Evolutionary conservation across 2,888 invertebrate species (phyloP).

Genomic region (Criorhina ranunculi): DNA sequence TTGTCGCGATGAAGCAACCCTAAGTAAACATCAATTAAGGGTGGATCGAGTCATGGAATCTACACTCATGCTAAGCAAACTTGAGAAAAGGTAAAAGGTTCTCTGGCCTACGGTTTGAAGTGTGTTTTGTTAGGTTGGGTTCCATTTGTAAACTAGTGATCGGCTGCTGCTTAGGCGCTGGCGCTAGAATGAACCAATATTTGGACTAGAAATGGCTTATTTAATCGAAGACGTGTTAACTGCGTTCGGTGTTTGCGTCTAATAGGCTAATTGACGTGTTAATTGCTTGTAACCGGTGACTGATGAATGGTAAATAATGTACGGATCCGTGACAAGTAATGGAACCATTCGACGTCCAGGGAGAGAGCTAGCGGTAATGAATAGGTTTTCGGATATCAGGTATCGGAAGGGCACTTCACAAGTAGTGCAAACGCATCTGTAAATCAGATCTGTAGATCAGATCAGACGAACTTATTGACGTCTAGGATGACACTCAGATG

Average conservation of each 20-base stretch:
- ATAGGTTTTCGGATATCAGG: background rate
- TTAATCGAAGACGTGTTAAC: conserved; percentile 59
- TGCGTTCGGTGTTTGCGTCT: conserved; percentile 35
- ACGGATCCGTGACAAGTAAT: background rate
- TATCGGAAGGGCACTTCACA: background rate
- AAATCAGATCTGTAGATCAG: too few relatives aligned
- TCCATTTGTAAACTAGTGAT: conserved; percentile 5
- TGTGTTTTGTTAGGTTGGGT: conserved; percentile 22
- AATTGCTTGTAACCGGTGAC: conserved; percentile 55
- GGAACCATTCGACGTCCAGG: background rate
- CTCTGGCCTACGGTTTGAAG: background rate
- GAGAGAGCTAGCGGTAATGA: background rate
- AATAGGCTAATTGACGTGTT: conserved; percentile 52
- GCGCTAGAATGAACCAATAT: conserved; percentile 47
- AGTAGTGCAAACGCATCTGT: background rate
- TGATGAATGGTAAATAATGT: conserved; percentile 5
- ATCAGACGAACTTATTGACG: too few relatives aligned
- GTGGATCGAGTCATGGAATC: conserved; percentile 9
- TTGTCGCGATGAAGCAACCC: conserved; percentile 31
- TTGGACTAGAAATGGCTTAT: conserved; percentile 38
- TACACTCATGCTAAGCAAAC: conserved; percentile 18
- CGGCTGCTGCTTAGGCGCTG: conserved; percentile 18
- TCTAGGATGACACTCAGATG: too few relatives aligned
- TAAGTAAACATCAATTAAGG: conserved; percentile 57
- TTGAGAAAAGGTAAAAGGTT: background rate